These are phyloP conservation scores for Petrolisthes cinctipes DNA, from an alignment of 2,888 invertebrate genomes.

Conservation along the genomic window DNA sequence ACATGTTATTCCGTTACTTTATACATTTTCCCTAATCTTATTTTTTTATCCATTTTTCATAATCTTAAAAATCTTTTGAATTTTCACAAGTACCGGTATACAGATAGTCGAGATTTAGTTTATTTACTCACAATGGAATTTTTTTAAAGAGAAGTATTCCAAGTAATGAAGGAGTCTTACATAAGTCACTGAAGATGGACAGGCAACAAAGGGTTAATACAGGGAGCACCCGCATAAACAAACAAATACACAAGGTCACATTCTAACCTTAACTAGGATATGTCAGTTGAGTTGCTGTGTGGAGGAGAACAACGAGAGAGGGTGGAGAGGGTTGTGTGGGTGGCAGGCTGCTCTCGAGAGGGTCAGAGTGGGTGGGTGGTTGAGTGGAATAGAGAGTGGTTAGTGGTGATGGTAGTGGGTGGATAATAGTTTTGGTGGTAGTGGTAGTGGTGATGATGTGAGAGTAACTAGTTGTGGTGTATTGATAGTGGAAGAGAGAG, in stretches of 20 bases:
- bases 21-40: too few species aligned
- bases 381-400: slow-evolving; percentile 2
- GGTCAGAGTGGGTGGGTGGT: neutral
- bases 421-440: neutral
- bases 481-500: neutral
- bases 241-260: neutral
- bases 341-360: neutral
- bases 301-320: neutral
- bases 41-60: too few species aligned
- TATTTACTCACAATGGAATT: too few species aligned
- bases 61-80: too few species aligned
- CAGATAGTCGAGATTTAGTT: too few species aligned
- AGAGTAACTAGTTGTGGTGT: neutral
- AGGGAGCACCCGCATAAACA: slow-evolving; percentile 5
- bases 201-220: neutral
- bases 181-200: too few species aligned
- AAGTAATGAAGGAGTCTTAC: too few species aligned
- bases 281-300: slow-evolving; percentile 9
- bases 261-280: neutral
- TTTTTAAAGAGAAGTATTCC: too few species aligned
- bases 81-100: too few species aligned
- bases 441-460: too few species aligned
- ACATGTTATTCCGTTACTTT: too few species aligned
- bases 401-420: neutral
- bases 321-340: neutral